These are phyloP conservation scores for Drosophila virilis DNA, from an alignment of 1,140 invertebrate genomes.

Conservation along the genomic window DNA sequence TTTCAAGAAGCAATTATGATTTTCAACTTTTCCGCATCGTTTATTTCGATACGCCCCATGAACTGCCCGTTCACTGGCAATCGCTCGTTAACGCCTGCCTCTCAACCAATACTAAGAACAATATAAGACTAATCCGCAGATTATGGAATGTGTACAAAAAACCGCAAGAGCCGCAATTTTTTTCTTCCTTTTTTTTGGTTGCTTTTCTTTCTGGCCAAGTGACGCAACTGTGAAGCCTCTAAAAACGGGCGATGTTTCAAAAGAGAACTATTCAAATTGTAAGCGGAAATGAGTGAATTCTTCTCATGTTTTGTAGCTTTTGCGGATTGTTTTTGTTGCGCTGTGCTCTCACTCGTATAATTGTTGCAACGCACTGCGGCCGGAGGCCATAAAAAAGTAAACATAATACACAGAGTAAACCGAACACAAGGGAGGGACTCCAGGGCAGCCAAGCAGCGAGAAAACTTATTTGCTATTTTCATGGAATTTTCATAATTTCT, in stretches of 20 bases:
- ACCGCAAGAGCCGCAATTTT: slow-evolving; percentile 37
- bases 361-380: slow-evolving; percentile 76
- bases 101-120: slow-evolving; percentile 20
- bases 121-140: slow-evolving; percentile 64
- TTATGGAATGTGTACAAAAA: slow-evolving; percentile 65
- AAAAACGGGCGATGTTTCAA: slow-evolving; percentile 31
- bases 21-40: slow-evolving; percentile 46
- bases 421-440: slow-evolving; percentile 16
- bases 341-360: slow-evolving; percentile 74
- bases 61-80: slow-evolving; percentile 37
- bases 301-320: slow-evolving; percentile 55
- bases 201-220: slow-evolving; percentile 4
- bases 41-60: slow-evolving; percentile 37
- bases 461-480: slow-evolving; percentile 81
- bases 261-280: slow-evolving; percentile 50
- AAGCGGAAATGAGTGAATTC: slow-evolving; percentile 72
- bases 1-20: slow-evolving; percentile 42
- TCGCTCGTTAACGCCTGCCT: slow-evolving; percentile 55
- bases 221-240: slow-evolving; percentile 6
- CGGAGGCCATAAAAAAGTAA: slow-evolving; percentile 75
- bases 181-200: slow-evolving; percentile 28
- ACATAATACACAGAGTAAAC: slow-evolving; percentile 56
- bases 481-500: slow-evolving; percentile 80
- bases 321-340: slow-evolving; percentile 41
- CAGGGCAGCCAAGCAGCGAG: slow-evolving; percentile 37